Evolutionary conservation across 2,113 vertebrate species (phyloP).

Genomic region (Brachirus orientalis): DNA sequence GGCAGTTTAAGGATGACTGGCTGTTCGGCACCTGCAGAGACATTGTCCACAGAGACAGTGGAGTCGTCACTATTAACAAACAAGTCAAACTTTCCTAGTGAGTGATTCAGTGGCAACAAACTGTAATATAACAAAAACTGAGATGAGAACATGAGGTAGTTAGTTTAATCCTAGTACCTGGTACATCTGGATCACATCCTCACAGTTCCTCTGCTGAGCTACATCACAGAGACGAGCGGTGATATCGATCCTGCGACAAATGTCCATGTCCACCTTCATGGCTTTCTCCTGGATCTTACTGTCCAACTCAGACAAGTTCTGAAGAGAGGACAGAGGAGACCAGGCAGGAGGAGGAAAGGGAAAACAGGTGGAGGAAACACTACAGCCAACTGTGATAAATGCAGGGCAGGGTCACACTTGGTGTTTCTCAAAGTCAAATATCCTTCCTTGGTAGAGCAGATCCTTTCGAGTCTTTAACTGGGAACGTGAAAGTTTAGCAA

Average conservation of each 20-base stretch:
- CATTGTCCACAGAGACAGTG: not conserved
- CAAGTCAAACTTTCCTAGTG: not conserved
- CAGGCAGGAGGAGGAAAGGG: not conserved
- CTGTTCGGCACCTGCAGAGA: slow-evolving; percentile 70
- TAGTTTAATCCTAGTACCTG: slow-evolving; percentile 81
- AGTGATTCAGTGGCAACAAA: not conserved
- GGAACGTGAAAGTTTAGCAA: too few species aligned
- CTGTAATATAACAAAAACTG: not conserved
- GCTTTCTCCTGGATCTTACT: slow-evolving; percentile 99
- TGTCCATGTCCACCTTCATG: slow-evolving; percentile 99
- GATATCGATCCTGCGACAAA: slow-evolving; percentile 97
- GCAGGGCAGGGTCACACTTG: not conserved
- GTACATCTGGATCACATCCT: slow-evolving; percentile 96
- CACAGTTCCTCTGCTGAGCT: slow-evolving; percentile 97
- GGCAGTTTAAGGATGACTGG: slow-evolving; percentile 75
- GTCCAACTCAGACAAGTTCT: slow-evolving; percentile 95
- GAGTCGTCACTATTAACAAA: too few species aligned
- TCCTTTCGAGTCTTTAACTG: too few species aligned
- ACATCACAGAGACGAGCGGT: slow-evolving; percentile 95
- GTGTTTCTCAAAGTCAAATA: too few species aligned
- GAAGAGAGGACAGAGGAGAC: slow-evolving; percentile 12
- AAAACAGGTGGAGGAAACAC: not conserved
- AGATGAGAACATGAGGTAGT: not conserved
- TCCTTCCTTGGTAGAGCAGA: too few species aligned
- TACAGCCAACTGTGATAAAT: not conserved